Evolutionary conservation across 2,888 invertebrate genomes (phyloP), one percentile per base, ranked within the genome.

Genomic region (Melinopterus prodromus): DNA sequence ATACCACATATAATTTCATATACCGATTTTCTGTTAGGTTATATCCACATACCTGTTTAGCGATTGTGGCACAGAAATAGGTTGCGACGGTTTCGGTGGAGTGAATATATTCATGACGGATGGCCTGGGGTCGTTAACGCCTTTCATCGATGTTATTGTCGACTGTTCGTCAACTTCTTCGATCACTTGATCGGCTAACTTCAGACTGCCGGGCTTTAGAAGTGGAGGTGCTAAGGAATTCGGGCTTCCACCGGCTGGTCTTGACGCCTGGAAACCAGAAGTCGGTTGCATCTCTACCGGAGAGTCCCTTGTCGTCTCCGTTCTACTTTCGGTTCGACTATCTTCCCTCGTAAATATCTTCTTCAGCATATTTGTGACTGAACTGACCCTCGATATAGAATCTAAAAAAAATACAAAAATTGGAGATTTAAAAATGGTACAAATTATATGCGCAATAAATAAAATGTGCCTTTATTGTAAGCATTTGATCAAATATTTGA

Each of bases 141-240:
- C 88, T 86, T 90, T 89, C 85, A 93, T 92, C 72, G 96, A 96
- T 6, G 94, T 95, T 80, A 96, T 94, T 9, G 96, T 96, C 85
- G 93, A 91, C 88, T 96, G 96, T 86, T 96, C 96, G 86, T 96
- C 96, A 0, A 94, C 93, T 88, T 94, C 94, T 86, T 94, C 94
- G 81, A 94, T 95, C 15, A 94, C 92, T 85, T 95, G 94, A 86
- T 94, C 93, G 0, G 94, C 92, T 14, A 95, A 83, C 91, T 92
- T 78, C 82, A 83, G 83, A 92, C 92, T 83, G 91, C 83, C 91
- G 92, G 74, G 82, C 79, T 78, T 83, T 80, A 77, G 83, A 85
- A 35, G 37, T 36, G 37, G 36, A 16, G 53, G 16, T 36, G 37
- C 16, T 4, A 72, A 72, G n/a, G 38, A 12, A 35, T 37, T 69